These are phyloP conservation scores for Dryobotodes eremita DNA, from an alignment of 2,888 invertebrate genomes.

Conservation along the genomic window DNA sequence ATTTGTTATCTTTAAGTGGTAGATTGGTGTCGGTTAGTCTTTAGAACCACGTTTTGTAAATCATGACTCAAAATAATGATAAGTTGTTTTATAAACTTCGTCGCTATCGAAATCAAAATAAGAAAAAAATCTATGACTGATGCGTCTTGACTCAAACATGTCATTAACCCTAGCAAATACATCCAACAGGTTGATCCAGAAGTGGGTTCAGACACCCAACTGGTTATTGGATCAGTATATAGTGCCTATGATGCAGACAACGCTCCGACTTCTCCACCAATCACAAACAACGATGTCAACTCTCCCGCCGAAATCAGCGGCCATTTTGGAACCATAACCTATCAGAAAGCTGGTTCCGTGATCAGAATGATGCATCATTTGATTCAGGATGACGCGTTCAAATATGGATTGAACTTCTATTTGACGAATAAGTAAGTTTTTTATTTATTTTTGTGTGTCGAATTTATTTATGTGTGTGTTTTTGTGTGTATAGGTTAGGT, in stretches of 20 bases:
- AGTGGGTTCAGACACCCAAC: constrained; percentile 92
- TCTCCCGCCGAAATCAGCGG: constrained; percentile 91
- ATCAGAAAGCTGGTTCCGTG: constrained; percentile 92
- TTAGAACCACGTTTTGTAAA: neutral
- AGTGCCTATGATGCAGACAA: constrained; percentile 91
- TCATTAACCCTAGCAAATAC: neutral
- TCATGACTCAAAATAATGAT: neutral
- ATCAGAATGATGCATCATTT: constrained; percentile 88
- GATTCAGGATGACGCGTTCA: constrained; percentile 81
- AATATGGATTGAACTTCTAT: constrained; percentile 77
- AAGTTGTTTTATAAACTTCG: neutral
- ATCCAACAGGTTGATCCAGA: constrained; percentile 90
- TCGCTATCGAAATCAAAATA: too few species aligned
- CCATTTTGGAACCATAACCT: constrained; percentile 93
- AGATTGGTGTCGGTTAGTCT: neutral
- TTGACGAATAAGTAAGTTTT: constrained; percentile 88
- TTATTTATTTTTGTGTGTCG: neutral
- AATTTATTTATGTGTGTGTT: neutral
- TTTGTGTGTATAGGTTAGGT: neutral
- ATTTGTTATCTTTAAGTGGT: constrained; percentile 17
- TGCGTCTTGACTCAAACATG: neutral
- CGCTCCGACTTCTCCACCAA: constrained; percentile 85
- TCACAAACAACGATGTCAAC: constrained; percentile 90
- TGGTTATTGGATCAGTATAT: constrained; percentile 92
- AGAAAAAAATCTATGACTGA: too few species aligned